phyloP scores from a whole-genome alignment of 2,888 invertebrate species.

The Polietes domitor region DNA sequence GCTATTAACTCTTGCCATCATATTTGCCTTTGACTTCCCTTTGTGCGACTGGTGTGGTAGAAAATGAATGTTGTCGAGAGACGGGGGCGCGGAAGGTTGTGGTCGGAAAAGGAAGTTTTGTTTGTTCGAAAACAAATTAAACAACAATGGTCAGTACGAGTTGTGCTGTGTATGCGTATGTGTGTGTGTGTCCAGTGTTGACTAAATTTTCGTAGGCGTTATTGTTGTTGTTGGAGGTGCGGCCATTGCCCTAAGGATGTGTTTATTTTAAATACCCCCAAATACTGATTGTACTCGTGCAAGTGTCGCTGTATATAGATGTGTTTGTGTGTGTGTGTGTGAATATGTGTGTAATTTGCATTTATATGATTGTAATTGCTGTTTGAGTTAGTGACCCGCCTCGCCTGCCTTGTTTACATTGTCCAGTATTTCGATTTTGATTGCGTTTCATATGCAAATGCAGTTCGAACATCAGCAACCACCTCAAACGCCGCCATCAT shows the following conservation, averaged over 20 bases:
- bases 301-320: neutral
- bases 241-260: conserved; percentile 64
- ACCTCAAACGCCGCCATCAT: conserved; percentile 19
- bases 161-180: neutral
- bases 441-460: conserved; percentile 76
- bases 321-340: neutral
- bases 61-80: neutral
- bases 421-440: conserved; percentile 73
- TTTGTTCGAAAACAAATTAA: conserved; percentile 65
- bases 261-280: conserved; percentile 47
- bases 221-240: conserved; percentile 61
- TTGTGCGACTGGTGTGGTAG: neutral
- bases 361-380: conserved; percentile 63
- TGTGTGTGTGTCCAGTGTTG: conserved; percentile 27
- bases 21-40: neutral
- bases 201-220: conserved; percentile 63
- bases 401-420: conserved; percentile 64
- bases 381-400: conserved; percentile 57
- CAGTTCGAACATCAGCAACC: conserved; percentile 69
- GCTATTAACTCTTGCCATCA: neutral
- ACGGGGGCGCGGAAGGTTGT: too few relatives aligned
- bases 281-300: neutral
- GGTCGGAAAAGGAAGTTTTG: conserved; percentile 38
- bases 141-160: conserved; percentile 54
- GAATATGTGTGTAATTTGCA: conserved; percentile 36